Evolutionary conservation across 2,113 vertebrate species (phyloP).

Genomic region (Caretta caretta): DNA sequence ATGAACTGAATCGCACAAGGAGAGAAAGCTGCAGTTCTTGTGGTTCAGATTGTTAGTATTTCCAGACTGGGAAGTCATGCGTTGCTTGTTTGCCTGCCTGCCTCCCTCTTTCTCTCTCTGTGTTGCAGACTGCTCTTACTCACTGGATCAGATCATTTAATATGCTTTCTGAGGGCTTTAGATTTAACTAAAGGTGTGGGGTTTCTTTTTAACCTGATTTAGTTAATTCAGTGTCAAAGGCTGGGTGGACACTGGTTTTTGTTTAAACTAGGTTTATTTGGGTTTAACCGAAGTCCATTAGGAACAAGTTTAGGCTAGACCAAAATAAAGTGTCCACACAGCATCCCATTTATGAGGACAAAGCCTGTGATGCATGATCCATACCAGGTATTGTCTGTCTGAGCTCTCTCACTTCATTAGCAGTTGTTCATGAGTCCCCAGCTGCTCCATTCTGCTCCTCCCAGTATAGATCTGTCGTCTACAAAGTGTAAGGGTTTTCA

Average conservation of each 20-base stretch:
- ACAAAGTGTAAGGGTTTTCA: no score
- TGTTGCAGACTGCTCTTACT: background rate
- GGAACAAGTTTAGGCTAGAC: background rate
- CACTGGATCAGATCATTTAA: background rate
- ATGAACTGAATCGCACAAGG: background rate
- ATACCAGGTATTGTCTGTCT: background rate
- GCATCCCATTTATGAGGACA: background rate
- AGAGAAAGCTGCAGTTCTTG: background rate
- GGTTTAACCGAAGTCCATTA: background rate
- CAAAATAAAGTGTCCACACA: background rate
- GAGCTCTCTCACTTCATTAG: background rate
- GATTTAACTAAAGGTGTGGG: slow-evolving; percentile 6
- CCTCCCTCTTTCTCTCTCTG: background rate
- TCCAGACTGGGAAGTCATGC: background rate
- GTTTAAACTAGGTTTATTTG: background rate
- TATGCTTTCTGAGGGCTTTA: background rate
- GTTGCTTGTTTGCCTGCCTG: background rate
- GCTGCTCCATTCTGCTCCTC: background rate
- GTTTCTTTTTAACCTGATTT: background rate
- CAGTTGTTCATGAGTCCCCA: background rate
- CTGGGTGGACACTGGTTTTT: background rate
- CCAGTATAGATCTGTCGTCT: no score
- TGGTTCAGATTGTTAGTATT: background rate
- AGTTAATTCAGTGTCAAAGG: background rate
- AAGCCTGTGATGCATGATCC: background rate